Base-by-base conservation (phyloP, 2,113 vertebrate species). In the Alosa alosa region DNA sequence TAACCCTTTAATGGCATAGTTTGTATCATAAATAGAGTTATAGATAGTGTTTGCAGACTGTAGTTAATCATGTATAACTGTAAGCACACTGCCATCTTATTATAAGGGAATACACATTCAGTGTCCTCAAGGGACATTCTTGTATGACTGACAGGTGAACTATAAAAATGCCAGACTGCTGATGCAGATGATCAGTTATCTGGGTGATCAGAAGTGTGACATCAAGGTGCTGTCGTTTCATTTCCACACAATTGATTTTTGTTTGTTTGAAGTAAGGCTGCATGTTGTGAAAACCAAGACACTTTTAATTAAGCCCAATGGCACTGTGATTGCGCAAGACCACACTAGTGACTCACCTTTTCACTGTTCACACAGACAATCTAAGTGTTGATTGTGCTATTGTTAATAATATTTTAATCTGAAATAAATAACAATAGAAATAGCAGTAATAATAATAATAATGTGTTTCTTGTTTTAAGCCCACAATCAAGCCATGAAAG, bases 351-450 rank as follows among this genome's bases (percentile, higher is more conserved):
- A 88, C 89, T 89, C 1, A 46, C 86, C 46, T 86, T 85, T 78
- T 84, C 89, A 84, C 87, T 86, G 89, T 89, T 86, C 84, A 91
- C 85, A 90, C 87, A 83, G 86, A 87, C 85, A 84, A 89, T 91
- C 83, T 84, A 89, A 87, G 84, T 87, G 90, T 89, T 88, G 91
- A 92, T 94, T 95, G 94, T 95, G 95, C 94, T 95, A 92, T 94
- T 92, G 84, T 92, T 92, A 90, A 91, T 91, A 89, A 91, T 91
- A 85, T 81, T 78, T 92, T 86, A 83, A 85, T 81, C 78, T 91
- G 87, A 90, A 78, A 78, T 78, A 78, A 78, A 78, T 78, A 78
- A 78, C 72, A 78, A 78, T 78, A 78, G 72, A 78, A 78, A 78
- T 78, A 78, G 72, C 72, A 78, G 72, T 78, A 78, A 78, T 78